A percentile compares a stretch with the other conserved stretches of the same genome.
These are phyloP conservation scores for Gymnoscopelus microlampas DNA, from an alignment of 2,797 vertebrate species.

Conservation along the genomic window DNA sequence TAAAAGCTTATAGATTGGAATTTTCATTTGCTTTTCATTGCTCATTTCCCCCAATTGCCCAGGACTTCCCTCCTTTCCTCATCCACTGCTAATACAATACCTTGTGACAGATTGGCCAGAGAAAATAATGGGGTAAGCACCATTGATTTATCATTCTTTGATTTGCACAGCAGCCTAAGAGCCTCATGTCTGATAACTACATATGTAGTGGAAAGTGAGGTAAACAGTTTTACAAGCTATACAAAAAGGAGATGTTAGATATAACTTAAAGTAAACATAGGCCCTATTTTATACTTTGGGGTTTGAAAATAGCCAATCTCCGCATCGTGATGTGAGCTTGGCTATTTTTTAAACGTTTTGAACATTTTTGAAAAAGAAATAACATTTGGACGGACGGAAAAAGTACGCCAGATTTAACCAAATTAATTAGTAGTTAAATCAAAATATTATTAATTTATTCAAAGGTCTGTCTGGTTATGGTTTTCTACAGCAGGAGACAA, in stretches of 20 bases:
- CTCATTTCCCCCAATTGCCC: slow-evolving; percentile 13
- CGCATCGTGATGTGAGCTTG: no score
- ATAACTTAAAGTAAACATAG: not conserved
- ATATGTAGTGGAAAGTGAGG: no score
- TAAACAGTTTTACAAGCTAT: slow-evolving; percentile 2
- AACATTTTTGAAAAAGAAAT: no score
- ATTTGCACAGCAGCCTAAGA: slow-evolving; percentile 29
- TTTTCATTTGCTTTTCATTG: slow-evolving; percentile 3
- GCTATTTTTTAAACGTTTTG: no score
- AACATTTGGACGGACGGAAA: no score
- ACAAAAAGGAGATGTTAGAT: not conserved
- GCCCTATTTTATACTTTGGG: no score
- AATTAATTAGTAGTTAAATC: no score
- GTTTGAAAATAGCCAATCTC: no score
- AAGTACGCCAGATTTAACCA: no score
- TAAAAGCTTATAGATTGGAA: not conserved
- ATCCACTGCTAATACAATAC: slow-evolving; percentile 18
- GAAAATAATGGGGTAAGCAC: slow-evolving; percentile 29
- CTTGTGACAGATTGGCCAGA: slow-evolving; percentile 23
- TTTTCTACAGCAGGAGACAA: not conserved
- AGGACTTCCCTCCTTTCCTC: no score
- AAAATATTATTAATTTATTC: no score
- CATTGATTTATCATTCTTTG: slow-evolving; percentile 19
- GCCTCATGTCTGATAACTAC: not conserved
- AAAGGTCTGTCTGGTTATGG: not conserved